phyloP scores from a whole-genome alignment of 53 echinoderm and acorn worm species.

The Apostichopus leukothele region DNA sequence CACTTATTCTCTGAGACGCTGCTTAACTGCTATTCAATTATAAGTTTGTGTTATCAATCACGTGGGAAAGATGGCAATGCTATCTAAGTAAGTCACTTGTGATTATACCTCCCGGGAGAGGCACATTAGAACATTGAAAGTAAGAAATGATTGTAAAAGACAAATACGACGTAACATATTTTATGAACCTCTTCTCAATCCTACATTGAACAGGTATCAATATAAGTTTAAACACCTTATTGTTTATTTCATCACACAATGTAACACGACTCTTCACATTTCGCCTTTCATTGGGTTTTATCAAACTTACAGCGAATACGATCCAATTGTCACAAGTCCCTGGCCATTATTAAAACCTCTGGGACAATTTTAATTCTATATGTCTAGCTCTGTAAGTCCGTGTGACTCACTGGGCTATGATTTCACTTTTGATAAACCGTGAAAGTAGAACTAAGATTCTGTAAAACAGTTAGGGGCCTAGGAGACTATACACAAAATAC shows the following conservation, averaged over 20 bases:
- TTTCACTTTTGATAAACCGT: slow-evolving; percentile 22
- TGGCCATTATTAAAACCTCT: slow-evolving; percentile 31
- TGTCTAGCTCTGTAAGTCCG: neutral
- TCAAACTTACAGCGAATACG: neutral
- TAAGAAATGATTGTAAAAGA: too few relatives aligned
- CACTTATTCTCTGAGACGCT: too few relatives aligned
- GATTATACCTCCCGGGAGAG: too few relatives aligned
- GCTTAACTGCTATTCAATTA: too few relatives aligned
- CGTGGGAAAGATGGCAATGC: too few relatives aligned
- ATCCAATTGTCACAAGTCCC: slow-evolving; percentile 1
- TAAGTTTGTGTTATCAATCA: too few relatives aligned
- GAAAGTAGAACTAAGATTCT: neutral
- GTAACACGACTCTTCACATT: neutral
- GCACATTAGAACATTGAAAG: too few relatives aligned
- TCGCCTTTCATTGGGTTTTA: neutral
- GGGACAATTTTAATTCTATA: slow-evolving; percentile 16
- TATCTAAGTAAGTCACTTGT: too few relatives aligned
- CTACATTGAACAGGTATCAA: neutral
- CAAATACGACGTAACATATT: too few relatives aligned
- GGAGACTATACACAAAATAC: neutral
- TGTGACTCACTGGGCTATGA: slow-evolving; percentile 13
- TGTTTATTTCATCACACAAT: neutral
- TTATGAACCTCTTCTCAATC: too few relatives aligned
- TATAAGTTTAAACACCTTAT: neutral
- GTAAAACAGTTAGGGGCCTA: slow-evolving; percentile 19